phyloP scores from a whole-genome alignment of 1,140 invertebrate species.

The Drosophila ohnishii region DNA sequence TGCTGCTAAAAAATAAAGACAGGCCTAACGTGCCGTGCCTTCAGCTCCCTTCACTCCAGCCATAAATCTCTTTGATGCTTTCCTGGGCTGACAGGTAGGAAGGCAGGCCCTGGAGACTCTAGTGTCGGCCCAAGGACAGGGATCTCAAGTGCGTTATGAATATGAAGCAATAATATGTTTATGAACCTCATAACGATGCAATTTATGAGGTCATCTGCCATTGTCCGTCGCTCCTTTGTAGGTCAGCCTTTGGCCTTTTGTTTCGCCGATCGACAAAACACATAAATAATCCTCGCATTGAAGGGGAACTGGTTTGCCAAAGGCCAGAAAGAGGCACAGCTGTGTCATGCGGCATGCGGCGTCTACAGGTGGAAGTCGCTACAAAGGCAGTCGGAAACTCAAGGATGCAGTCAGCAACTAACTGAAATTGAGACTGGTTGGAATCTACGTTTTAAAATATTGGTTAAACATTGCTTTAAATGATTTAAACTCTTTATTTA shows the following conservation, averaged over 20 bases:
- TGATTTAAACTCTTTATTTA: not conserved
- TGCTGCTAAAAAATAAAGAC: slow-evolving; percentile 55
- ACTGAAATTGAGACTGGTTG: not conserved
- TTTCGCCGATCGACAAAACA: slow-evolving; percentile 25
- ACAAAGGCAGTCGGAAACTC: slow-evolving; percentile 1
- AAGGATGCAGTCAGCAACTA: not conserved
- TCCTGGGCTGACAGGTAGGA: slow-evolving; percentile 23
- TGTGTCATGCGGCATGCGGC: slow-evolving; percentile 30
- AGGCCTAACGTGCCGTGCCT: slow-evolving; percentile 1
- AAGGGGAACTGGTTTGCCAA: slow-evolving; percentile 41
- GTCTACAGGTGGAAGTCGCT: slow-evolving; percentile 46
- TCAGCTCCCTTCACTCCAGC: slow-evolving; percentile 4
- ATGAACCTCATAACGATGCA: slow-evolving; percentile 72
- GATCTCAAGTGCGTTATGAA: slow-evolving; percentile 60
- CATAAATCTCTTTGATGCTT: slow-evolving; percentile 59
- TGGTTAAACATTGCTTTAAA: not conserved
- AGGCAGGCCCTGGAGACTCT: not conserved
- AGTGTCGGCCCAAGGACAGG: slow-evolving; percentile 54
- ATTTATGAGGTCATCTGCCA: slow-evolving; percentile 73
- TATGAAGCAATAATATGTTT: slow-evolving; percentile 75
- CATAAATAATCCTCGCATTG: slow-evolving; percentile 42
- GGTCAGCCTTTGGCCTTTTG: slow-evolving; percentile 41
- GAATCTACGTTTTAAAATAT: too few relatives aligned
- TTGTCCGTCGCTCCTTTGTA: slow-evolving; percentile 24
- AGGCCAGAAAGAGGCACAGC: slow-evolving; percentile 23